Percentiles rank a stretch among this genome's conserved stretches.
Evolutionary conservation across 2,113 vertebrate species (phyloP).

Genomic region (Dipodomys spectabilis): DNA sequence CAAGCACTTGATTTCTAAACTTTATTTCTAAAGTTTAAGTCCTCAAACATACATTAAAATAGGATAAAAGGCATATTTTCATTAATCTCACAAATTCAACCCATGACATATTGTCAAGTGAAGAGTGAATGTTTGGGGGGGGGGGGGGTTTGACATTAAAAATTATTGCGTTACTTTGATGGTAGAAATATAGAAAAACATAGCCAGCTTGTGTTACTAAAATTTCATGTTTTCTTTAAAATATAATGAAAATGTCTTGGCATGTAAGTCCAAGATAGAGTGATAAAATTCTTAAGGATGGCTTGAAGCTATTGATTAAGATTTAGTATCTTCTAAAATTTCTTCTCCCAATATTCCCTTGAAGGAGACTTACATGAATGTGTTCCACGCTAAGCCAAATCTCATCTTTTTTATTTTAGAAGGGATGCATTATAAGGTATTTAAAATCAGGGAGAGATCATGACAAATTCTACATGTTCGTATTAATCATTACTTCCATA

Average conservation of each 20-base stretch:
- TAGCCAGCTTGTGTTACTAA: background rate
- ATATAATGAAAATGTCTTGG: slow-evolving; percentile 32
- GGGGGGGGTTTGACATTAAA: background rate
- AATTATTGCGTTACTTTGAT: background rate
- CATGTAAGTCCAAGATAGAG: slow-evolving; percentile 32
- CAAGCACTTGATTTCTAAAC: too few species aligned
- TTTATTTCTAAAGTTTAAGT: slow-evolving; percentile 10
- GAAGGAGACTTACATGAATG: background rate
- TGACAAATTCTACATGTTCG: background rate
- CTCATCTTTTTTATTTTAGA: background rate
- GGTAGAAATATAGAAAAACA: background rate
- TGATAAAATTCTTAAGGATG: slow-evolving; percentile 14
- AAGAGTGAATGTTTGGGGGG: background rate
- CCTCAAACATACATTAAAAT: slow-evolving; percentile 18
- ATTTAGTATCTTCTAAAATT: background rate
- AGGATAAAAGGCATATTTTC: background rate
- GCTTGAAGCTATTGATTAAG: slow-evolving; percentile 21
- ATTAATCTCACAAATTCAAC: background rate
- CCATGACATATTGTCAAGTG: background rate
- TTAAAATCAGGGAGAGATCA: background rate
- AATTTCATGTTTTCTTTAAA: background rate
- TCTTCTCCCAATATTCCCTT: background rate
- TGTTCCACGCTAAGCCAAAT: background rate
- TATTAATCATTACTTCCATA: background rate
- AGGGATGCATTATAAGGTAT: background rate